phyloP scores from a whole-genome alignment of 1,140 invertebrate species.

The Aphelinus certus region DNA sequence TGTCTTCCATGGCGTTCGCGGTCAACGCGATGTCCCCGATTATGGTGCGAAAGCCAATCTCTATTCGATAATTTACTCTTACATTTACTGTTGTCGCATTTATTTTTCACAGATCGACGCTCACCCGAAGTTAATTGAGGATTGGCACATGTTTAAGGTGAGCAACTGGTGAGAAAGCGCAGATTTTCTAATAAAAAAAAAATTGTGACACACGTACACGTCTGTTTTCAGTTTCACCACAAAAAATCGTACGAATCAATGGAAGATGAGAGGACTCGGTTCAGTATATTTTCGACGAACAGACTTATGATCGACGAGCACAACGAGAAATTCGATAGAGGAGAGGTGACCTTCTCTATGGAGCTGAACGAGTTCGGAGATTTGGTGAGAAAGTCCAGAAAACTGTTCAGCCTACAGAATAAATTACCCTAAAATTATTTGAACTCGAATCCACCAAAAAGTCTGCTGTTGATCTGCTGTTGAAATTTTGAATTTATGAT shows the following conservation, averaged over 20 bases:
- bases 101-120: no score
- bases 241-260: slow-evolving; percentile 76
- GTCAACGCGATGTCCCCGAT: neutral
- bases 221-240: slow-evolving; percentile 69
- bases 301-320: slow-evolving; percentile 84
- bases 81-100: no score
- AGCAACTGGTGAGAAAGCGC: no score
- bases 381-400: slow-evolving; percentile 65
- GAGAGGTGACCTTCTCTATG: slow-evolving; percentile 73
- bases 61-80: no score
- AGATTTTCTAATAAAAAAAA: no score
- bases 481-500: neutral
- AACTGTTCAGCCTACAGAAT: no score
- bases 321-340: slow-evolving; percentile 76
- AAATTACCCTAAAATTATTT: neutral
- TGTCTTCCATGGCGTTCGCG: neutral
- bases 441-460: neutral
- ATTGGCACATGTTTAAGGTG: slow-evolving; percentile 9
- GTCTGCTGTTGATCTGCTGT: slow-evolving; percentile 5
- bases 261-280: slow-evolving; percentile 81
- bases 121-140: neutral
- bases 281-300: slow-evolving; percentile 90
- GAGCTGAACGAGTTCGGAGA: slow-evolving; percentile 85
- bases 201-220: no score
- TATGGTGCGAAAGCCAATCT: neutral